Percentiles rank a stretch among this genome's conserved stretches.
phyloP scores from a whole-genome alignment of 2,888 invertebrate species.

The Troglohyphantes excavatus region DNA sequence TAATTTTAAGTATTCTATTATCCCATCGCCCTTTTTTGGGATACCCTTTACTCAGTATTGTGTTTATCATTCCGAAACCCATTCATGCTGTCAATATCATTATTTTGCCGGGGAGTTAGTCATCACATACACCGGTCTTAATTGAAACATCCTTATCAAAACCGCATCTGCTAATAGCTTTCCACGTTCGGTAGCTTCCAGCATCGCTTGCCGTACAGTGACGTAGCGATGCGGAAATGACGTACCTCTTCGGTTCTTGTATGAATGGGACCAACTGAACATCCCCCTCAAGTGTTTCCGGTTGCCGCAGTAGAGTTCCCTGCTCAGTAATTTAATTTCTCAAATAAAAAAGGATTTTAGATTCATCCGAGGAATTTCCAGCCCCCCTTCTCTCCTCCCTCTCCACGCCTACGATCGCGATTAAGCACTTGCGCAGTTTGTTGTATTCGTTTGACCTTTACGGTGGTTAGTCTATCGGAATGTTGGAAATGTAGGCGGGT shows the following conservation, averaged over 20 bases:
- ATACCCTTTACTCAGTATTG: too few relatives aligned
- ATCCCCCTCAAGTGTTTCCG: constrained; percentile 11
- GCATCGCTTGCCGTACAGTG: constrained; percentile 13
- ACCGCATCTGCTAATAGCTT: constrained; percentile 33
- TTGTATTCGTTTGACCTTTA: constrained; percentile 71
- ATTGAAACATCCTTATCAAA: constrained; percentile 49
- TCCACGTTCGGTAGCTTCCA: constrained; percentile 18
- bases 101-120: not conserved
- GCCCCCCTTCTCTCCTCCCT: too few relatives aligned
- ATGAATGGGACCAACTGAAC: constrained; percentile 44
- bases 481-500: constrained; percentile 27
- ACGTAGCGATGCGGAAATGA: constrained; percentile 61
- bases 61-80: too few relatives aligned
- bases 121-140: constrained; percentile 18
- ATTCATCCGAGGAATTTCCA: constrained; percentile 12
- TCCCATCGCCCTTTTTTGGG: too few relatives aligned
- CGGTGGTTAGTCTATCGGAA: constrained; percentile 34
- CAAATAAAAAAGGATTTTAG: constrained; percentile 23
- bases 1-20: too few relatives aligned
- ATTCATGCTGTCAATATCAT: constrained; percentile 25
- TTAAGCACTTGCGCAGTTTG: constrained; percentile 70
- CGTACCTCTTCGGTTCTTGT: constrained; percentile 18
- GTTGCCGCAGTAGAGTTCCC: constrained; percentile 30
- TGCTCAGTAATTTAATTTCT: constrained; percentile 32
- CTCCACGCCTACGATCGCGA: constrained; percentile 53